These are phyloP conservation scores for Conus canariensis DNA, from an alignment of 2,888 invertebrate genomes.

Conservation along the genomic window DNA sequence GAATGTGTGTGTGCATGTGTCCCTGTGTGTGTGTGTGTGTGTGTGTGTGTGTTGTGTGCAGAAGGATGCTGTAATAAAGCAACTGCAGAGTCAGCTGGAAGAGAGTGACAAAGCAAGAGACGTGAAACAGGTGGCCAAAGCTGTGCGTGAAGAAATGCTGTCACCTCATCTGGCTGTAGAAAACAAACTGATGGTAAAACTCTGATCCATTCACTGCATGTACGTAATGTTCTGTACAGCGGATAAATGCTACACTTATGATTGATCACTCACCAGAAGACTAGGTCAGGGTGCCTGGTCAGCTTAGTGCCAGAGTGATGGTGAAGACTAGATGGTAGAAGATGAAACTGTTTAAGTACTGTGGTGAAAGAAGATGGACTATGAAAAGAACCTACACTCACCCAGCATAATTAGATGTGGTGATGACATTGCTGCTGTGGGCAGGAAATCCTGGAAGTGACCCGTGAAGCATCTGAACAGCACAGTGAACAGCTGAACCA, in stretches of 20 bases:
- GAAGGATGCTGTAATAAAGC: constrained; percentile 61
- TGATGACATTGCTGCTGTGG: not conserved
- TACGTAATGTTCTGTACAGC: too few species aligned
- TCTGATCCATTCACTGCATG: too few species aligned
- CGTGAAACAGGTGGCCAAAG: constrained; percentile 48
- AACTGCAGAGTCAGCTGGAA: constrained; percentile 52
- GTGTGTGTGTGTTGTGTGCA: constrained; percentile 38
- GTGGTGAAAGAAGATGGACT: too few species aligned
- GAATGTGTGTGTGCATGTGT: not conserved
- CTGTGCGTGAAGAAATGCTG: constrained; percentile 53
- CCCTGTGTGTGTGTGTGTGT: not conserved
- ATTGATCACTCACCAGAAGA: too few species aligned
- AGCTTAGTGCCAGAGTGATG: too few species aligned
- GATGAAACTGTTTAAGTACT: too few species aligned
- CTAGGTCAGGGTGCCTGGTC: too few species aligned
- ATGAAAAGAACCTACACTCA: too few species aligned
- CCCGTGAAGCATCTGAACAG: constrained; percentile 45
- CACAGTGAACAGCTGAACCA: constrained; percentile 45
- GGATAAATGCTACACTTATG: too few species aligned
- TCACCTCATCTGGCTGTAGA: constrained; percentile 55
- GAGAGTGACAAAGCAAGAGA: constrained; percentile 45
- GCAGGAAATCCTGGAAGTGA: constrained; percentile 51
- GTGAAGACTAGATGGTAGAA: too few species aligned
- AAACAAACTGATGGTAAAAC: constrained; percentile 47
- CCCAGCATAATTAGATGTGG: too few species aligned